Evolutionary conservation across 2,888 invertebrate species (phyloP).

Genomic region (Heliconius charithonia): DNA sequence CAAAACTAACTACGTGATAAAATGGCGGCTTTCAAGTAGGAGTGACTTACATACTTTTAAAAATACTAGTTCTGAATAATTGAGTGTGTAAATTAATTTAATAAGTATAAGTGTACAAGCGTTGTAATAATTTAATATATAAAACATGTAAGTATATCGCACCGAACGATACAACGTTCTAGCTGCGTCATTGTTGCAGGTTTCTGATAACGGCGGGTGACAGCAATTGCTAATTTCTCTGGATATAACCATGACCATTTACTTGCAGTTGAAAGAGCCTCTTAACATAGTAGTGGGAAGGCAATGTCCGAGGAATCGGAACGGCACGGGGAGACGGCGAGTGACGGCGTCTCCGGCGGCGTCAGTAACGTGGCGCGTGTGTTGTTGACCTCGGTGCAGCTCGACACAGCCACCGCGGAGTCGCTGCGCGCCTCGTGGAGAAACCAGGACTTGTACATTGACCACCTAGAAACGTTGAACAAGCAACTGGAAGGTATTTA

Average conservation of each 20-base stretch:
- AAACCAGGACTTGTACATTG: constrained; percentile 90
- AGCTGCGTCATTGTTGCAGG: constrained; percentile 61
- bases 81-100: constrained; percentile 49
- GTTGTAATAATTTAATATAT: constrained; percentile 41
- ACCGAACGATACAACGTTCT: constrained; percentile 45
- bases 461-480: constrained; percentile 89
- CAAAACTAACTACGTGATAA: constrained; percentile 61
- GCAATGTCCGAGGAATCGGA: constrained; percentile 82
- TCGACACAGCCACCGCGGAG: constrained; percentile 85
- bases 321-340: constrained; percentile 76
- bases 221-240: constrained; percentile 62
- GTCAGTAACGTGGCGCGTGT: constrained; percentile 83
- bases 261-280: constrained; percentile 77
- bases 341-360: constrained; percentile 76
- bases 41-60: constrained; percentile 61
- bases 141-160: constrained; percentile 61
- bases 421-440: constrained; percentile 88
- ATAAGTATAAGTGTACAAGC: constrained; percentile 40
- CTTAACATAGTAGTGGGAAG: constrained; percentile 74
- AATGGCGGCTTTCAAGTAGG: constrained; percentile 70
- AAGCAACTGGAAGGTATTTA: constrained; percentile 91
- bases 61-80: constrained; percentile 54
- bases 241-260: constrained; percentile 69
- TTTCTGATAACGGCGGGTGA: constrained; percentile 68
- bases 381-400: constrained; percentile 86